phyloP scores from a whole-genome alignment of 2,797 vertebrate species.

The Peromyscus attwateri region DNA sequence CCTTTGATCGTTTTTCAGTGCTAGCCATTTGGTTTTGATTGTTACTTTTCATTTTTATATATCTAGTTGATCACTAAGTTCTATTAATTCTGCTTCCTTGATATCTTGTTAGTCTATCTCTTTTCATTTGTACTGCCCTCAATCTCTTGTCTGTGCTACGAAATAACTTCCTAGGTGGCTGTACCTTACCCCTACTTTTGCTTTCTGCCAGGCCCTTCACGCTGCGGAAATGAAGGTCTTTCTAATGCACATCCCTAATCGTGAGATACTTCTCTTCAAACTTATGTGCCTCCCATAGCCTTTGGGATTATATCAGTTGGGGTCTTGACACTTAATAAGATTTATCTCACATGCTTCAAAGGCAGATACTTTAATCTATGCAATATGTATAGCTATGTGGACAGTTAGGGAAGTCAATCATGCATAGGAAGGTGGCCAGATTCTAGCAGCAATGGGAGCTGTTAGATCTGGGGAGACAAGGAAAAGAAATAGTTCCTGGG shows the following conservation, averaged over 20 bases:
- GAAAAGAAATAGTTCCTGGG: background rate
- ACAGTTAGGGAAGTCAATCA: background rate
- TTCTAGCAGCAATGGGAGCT: background rate
- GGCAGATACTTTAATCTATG: background rate
- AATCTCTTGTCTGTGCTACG: background rate
- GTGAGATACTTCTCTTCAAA: background rate
- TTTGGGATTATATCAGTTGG: background rate
- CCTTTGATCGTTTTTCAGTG: background rate
- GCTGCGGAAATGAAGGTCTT: background rate
- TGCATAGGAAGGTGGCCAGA: background rate
- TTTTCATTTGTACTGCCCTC: background rate
- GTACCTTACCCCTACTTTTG: background rate
- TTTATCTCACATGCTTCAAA: background rate
- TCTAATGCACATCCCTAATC: background rate
- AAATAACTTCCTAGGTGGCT: background rate
- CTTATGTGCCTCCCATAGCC: background rate
- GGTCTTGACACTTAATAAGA: background rate
- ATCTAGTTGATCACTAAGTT: background rate
- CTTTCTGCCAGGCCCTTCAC: background rate
- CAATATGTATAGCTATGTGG: background rate
- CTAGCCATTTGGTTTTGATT: background rate
- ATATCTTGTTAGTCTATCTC: background rate
- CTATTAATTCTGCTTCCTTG: background rate
- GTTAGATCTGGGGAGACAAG: background rate
- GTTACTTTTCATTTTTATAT: background rate